These are phyloP conservation scores for Pyralis farinalis DNA, from an alignment of 2,888 invertebrate species.

Conservation along the genomic window DNA sequence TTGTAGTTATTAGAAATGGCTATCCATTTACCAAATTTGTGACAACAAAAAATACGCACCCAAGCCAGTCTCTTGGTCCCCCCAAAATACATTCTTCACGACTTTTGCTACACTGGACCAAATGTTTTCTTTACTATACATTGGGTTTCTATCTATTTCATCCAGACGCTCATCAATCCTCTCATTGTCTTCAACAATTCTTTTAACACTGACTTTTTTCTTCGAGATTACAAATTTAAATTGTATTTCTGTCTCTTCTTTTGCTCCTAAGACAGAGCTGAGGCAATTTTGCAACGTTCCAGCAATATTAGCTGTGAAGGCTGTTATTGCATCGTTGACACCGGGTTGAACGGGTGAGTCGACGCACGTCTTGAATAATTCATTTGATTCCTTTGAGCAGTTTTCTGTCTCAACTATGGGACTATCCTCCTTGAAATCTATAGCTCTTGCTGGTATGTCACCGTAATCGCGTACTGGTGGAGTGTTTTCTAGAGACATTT, in stretches of 20 bases:
- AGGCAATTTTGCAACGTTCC: constrained; percentile 63
- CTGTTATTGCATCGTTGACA: constrained; percentile 51
- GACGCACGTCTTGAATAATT: constrained; percentile 60
- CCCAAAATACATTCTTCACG: constrained; percentile 71
- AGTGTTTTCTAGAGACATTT: constrained; percentile 51
- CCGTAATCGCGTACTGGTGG: constrained; percentile 56
- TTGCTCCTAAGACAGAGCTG: constrained; percentile 51
- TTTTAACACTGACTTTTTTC: constrained; percentile 60
- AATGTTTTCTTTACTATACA: constrained; percentile 59
- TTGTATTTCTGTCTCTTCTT: constrained; percentile 70
- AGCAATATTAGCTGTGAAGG: constrained; percentile 60
- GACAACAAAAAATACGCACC: constrained; percentile 34
- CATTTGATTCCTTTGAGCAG: constrained; percentile 55
- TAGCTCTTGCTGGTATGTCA: constrained; percentile 61
- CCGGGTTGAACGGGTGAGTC: constrained; percentile 41
- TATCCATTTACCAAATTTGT: constrained; percentile 4
- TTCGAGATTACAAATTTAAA: constrained; percentile 72
- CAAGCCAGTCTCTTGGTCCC: constrained; percentile 41
- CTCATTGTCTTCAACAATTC: constrained; percentile 38
- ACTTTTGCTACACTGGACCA: constrained; percentile 68
- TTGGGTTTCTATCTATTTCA: constrained; percentile 34
- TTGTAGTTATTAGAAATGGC: too few species aligned
- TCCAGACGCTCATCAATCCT: constrained; percentile 32
- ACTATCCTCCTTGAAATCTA: constrained; percentile 72
- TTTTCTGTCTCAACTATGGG: constrained; percentile 45